Evolutionary conservation across 2,888 invertebrate genomes (phyloP).

Genomic region (Lasioglossum calceatum): DNA sequence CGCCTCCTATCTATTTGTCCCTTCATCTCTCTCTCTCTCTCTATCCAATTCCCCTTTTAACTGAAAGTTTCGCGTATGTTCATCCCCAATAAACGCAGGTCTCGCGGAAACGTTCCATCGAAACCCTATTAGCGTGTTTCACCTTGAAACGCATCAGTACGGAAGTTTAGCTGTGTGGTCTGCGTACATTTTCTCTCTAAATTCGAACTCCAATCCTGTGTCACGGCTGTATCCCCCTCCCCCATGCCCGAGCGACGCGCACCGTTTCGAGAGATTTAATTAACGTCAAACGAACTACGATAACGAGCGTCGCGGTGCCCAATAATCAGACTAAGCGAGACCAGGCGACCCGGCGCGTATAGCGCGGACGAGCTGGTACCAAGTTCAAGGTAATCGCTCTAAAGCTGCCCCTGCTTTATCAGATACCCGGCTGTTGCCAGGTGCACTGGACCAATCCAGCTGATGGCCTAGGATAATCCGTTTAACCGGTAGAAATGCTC

Average conservation of each 20-base stretch:
- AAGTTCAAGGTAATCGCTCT: slow-evolving; percentile 64
- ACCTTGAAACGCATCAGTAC: slow-evolving; percentile 29
- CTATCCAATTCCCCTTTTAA: background rate
- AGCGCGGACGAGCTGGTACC: slow-evolving; percentile 20
- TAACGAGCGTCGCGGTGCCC: slow-evolving; percentile 48
- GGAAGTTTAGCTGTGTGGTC: slow-evolving; percentile 35
- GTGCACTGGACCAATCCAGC: background rate
- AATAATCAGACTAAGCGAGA: slow-evolving; percentile 46
- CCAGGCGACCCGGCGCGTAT: background rate
- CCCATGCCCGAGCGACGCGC: background rate
- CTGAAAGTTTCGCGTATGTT: slow-evolving; percentile 26
- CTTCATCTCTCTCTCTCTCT: background rate
- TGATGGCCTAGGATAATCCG: background rate
- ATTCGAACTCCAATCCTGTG: slow-evolving; percentile 32
- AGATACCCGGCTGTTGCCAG: background rate
- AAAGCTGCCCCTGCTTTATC: background rate
- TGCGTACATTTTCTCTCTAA: slow-evolving; percentile 34
- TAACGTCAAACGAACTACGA: slow-evolving; percentile 59
- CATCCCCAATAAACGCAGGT: slow-evolving; percentile 15
- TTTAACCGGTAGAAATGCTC: background rate
- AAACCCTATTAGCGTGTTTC: slow-evolving; percentile 38
- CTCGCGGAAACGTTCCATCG: slow-evolving; percentile 37
- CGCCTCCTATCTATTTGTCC: slow-evolving; percentile 1
- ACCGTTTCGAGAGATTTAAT: slow-evolving; percentile 54
- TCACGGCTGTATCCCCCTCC: background rate